Base-by-base conservation (phyloP, 2,888 invertebrate species). In the Tipula vernalis region DNA sequence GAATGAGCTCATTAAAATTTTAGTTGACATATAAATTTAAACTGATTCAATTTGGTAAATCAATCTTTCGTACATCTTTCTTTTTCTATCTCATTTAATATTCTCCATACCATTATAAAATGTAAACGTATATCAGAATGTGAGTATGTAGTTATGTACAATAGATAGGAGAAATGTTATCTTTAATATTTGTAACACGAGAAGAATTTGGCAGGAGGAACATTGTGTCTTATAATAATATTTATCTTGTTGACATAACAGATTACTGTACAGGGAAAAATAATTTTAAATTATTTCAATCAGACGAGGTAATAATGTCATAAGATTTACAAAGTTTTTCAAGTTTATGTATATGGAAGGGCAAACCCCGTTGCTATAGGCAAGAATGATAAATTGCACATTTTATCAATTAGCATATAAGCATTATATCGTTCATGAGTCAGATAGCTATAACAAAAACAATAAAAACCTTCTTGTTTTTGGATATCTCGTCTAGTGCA, bases 241-340 rank as follows among this genome's bases (percentile, higher is more conserved):
- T 71, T 71, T 71, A 71, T 71, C 71, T 71, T 71, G 71, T 71
- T 71, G 71, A 71, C 71, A 71, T 71, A 71, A 71, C 28, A 71
- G 71, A 71, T 71, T 71, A 71, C 71, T 28, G 71, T 71, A 28
- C 8, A 28, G 71, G 71, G 71, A 28, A 10, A 51, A 71, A 71
- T 71, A 71, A 71, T 71, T 71, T 71, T 71, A 71, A 71, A 71
- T 71, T 71, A 71, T 71, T 71, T 71, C 71, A 71, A 71, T 71
- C 71, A 71, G 5, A 71, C 71, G 2, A 71, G 28, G 28, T 28
- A 28, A 51, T 71, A 28, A 51, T 51, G 51, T 71, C 28, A 71
- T 3, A 71, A 71, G 28, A 71, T 71, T 71, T 71, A 8, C 1
- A 44, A 44, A 10, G 6, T 44, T 8, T 10, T 44, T 44, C 12